Evolutionary conservation across 2,888 invertebrate species (phyloP), one percentile per base, ranked within the genome.

Genomic region (Andrena marginata): DNA sequence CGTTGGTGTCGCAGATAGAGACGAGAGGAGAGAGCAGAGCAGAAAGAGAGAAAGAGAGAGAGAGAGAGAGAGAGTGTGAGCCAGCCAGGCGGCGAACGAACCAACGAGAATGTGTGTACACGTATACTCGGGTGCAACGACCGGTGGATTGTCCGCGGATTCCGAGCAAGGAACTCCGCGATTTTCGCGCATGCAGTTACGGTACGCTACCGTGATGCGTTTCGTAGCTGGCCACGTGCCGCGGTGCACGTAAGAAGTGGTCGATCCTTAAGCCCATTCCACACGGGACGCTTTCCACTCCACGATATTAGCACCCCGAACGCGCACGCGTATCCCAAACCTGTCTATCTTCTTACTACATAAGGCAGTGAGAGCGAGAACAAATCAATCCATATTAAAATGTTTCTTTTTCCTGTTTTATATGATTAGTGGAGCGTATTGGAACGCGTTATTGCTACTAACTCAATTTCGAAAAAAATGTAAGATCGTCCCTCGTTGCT

Each of bases 81-180:
- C 31, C 54, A 8, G 42, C 5, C 13, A 20, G 56, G 54, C 77
- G 85, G 72, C 73, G 87, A 85, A 85, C 85, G 85, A 86, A 82
- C 82, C 69, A 69, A 64, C 73, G 70, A 60, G 84, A 79, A 78
- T 76, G 77, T 65, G 77, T 65, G 49, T 65, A 51, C 71, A 42
- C 16, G 77, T 75, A 69, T 73, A 68, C 72, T 54, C 59, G 76
- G 74, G 87, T 84, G 82, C 88, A 91, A 91, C 80, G 90, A 91
- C 90, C 91, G 89, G 67, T 48, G 80, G 80, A 64, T 63, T 56
- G 74, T 78, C 86, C 85, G 87, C 87, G 85, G 85, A 90, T 91
- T 89, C 85, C 89, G 85, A 77, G 86, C 86, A 73, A 63, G 77
- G 56, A 85, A 75, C 82, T 81, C 74, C 69, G 63, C 60, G 59